phyloP scores from a whole-genome alignment of 2,797 vertebrate genomes.

The Rhincodon typus region DNA sequence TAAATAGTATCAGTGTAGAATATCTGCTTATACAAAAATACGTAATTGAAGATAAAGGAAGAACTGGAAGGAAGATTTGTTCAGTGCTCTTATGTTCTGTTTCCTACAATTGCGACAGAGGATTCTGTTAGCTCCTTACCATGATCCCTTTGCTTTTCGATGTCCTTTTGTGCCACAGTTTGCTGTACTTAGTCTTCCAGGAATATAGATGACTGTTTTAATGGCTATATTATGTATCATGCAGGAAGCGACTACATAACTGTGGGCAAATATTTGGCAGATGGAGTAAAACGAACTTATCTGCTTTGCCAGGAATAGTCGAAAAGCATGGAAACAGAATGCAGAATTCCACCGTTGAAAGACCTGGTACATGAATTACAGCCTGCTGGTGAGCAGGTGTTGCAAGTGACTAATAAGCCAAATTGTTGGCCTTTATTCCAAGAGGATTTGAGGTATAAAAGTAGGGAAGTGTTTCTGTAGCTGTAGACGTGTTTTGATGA shows the following conservation, averaged over 20 bases:
- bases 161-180: background rate
- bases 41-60: background rate
- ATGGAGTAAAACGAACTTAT: too few species aligned
- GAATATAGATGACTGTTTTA: background rate
- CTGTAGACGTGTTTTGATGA: too few species aligned
- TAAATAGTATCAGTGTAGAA: background rate
- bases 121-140: background rate
- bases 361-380: too few species aligned
- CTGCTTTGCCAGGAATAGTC: too few species aligned
- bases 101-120: background rate
- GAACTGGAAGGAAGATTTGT: background rate
- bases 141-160: background rate
- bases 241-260: background rate
- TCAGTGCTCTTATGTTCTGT: background rate
- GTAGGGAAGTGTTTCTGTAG: too few species aligned
- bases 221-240: background rate
- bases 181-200: background rate
- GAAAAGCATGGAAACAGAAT: too few species aligned
- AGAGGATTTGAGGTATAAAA: too few species aligned
- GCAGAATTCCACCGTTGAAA: too few species aligned
- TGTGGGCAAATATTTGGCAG: too few species aligned
- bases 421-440: too few species aligned
- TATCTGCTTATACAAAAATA: background rate
- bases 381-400: too few species aligned
- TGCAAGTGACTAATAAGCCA: too few species aligned